Evolutionary conservation across 1,140 invertebrate genomes (phyloP).

Genomic region (Nasonia giraulti): DNA sequence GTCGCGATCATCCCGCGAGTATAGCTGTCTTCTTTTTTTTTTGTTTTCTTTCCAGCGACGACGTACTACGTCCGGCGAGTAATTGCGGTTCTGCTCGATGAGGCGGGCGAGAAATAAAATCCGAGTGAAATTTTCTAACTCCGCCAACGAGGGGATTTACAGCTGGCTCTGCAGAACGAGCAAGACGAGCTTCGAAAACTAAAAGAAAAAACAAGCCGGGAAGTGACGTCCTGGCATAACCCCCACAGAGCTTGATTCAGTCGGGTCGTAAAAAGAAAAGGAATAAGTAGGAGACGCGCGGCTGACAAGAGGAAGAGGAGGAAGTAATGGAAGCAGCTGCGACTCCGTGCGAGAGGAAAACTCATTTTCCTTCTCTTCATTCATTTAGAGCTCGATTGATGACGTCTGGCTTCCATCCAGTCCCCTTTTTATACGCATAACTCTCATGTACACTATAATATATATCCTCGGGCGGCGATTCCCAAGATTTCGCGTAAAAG

Average conservation of each 20-base stretch:
- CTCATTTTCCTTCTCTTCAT: constrained; percentile 1
- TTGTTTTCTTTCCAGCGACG: too few species aligned
- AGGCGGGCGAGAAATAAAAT: background rate
- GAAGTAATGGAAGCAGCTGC: background rate
- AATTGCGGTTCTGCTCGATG: background rate
- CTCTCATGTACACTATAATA: background rate
- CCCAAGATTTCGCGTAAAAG: background rate
- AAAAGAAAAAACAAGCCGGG: too few species aligned
- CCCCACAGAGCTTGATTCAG: too few species aligned
- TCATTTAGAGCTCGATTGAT: background rate
- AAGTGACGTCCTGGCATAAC: too few species aligned
- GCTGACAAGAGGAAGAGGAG: too few species aligned
- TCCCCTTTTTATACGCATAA: background rate
- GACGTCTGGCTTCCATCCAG: background rate
- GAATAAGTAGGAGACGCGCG: background rate
- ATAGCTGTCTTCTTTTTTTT: too few species aligned
- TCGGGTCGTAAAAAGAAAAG: background rate
- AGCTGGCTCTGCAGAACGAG: background rate
- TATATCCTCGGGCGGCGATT: background rate
- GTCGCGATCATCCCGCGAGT: too few species aligned
- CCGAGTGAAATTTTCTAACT: too few species aligned
- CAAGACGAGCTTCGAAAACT: background rate
- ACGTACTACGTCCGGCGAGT: background rate
- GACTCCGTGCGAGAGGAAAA: background rate
- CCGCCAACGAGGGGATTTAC: background rate